Evolutionary conservation across 2,113 vertebrate species (phyloP).

Genomic region (Microcebus murinus): DNA sequence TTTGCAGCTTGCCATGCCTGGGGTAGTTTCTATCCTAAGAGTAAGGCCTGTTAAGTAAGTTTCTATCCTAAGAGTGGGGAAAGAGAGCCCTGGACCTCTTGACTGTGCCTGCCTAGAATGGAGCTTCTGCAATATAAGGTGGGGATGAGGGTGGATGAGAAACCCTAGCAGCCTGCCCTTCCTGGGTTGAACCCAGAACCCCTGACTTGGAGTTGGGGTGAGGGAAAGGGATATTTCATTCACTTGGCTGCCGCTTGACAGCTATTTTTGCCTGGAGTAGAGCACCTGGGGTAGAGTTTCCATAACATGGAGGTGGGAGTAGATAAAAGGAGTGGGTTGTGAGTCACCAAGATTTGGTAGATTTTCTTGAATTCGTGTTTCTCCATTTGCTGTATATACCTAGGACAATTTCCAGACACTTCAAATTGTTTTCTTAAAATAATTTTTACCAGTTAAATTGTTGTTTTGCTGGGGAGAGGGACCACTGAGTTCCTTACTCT

Average conservation of each 20-base stretch:
- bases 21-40: background rate
- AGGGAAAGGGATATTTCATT: background rate
- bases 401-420: background rate
- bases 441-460: background rate
- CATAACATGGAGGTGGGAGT: background rate
- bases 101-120: background rate
- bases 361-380: background rate
- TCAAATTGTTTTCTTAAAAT: slow-evolving; percentile 19
- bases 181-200: background rate
- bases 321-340: background rate
- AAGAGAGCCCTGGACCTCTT: background rate
- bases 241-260: background rate
- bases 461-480: background rate
- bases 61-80: background rate
- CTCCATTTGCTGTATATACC: background rate
- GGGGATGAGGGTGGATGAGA: background rate
- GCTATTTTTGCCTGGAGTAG: background rate
- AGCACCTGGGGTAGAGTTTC: background rate
- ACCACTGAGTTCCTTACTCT: background rate
- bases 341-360: background rate
- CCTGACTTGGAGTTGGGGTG: background rate
- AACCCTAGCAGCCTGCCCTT: background rate
- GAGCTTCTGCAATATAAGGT: background rate
- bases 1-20: background rate
- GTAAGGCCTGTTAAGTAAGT: background rate